Conservation (phyloP, 2,113 vertebrate species). For the Corythoichthys haematopterus region DNA sequence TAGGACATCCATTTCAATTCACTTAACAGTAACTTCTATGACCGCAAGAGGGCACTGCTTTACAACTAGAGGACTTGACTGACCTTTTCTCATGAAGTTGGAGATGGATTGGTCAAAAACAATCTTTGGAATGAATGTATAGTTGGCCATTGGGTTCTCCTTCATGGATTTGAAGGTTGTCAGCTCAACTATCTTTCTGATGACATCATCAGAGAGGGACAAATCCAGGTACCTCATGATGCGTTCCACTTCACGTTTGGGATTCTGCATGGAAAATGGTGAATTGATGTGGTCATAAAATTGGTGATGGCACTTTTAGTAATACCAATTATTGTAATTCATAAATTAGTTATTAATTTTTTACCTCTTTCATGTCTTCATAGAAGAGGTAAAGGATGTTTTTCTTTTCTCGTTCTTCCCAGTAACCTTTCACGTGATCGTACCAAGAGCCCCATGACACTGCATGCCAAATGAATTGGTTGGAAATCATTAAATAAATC, state of each 20-base stretch:
- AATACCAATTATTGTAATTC: not conserved
- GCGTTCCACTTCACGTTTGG: conserved; percentile 67
- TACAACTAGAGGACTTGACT: not conserved
- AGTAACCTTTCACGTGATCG: conserved; percentile 83
- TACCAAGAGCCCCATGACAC: conserved; percentile 86
- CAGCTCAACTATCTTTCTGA: conserved; percentile 61
- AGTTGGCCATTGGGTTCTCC: conserved; percentile 78
- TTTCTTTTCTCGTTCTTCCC: conserved; percentile 73
- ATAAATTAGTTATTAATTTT: not conserved
- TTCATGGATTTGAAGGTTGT: conserved; percentile 36
- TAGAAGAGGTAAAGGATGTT: conserved; percentile 85
- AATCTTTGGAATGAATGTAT: conserved; percentile 55
- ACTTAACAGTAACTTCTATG: not conserved
- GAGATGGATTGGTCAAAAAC: conserved; percentile 69
- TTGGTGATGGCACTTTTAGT: too few species aligned
- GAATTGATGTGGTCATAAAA: too few species aligned
- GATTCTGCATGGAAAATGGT: conserved; percentile 58
- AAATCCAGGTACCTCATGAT: conserved; percentile 52
- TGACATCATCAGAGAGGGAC: conserved; percentile 6
- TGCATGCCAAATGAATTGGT: conserved; percentile 35
- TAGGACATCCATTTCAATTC: too few species aligned
- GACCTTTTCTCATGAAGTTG: conserved; percentile 78
- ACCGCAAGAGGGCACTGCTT: not conserved
- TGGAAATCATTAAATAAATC: too few species aligned
- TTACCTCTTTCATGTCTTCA: conserved; percentile 89